phyloP scores from a whole-genome alignment of 2,113 vertebrate genomes.

The Rhineura floridana region DNA sequence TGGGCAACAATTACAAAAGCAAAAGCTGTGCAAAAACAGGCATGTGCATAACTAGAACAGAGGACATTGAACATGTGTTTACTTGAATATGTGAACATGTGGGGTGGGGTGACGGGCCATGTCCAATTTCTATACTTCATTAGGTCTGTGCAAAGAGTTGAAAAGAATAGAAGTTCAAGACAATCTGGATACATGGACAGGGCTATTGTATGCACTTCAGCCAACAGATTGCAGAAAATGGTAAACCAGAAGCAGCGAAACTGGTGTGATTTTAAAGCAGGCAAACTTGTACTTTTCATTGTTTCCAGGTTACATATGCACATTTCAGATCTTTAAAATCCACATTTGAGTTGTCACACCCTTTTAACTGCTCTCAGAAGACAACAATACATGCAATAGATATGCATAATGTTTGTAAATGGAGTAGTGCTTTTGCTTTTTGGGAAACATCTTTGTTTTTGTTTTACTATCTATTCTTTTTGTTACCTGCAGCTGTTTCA shows the following conservation, averaged over 20 bases:
- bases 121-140: no score
- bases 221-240: not conserved
- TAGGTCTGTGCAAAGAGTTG: no score
- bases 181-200: no score
- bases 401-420: slow-evolving; percentile 46
- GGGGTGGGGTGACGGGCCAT: no score
- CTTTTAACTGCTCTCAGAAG: slow-evolving; percentile 31
- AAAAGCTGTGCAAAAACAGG: no score
- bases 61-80: no score
- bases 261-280: slow-evolving; percentile 1
- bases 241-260: not conserved
- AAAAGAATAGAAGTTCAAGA: no score
- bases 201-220: not conserved
- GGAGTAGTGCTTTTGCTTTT: not conserved
- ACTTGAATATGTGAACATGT: no score
- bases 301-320: not conserved
- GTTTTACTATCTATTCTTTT: slow-evolving; percentile 26
- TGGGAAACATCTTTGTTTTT: slow-evolving; percentile 40
- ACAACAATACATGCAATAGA: slow-evolving; percentile 5
- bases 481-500: slow-evolving; percentile 51
- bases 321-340: slow-evolving; percentile 28
- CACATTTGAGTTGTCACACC: not conserved
- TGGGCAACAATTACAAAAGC: no score
- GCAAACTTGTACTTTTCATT: slow-evolving; percentile 5
- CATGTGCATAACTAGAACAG: no score